phyloP scores from a whole-genome alignment of 2,113 vertebrate species.

The Leuciscus idus region DNA sequence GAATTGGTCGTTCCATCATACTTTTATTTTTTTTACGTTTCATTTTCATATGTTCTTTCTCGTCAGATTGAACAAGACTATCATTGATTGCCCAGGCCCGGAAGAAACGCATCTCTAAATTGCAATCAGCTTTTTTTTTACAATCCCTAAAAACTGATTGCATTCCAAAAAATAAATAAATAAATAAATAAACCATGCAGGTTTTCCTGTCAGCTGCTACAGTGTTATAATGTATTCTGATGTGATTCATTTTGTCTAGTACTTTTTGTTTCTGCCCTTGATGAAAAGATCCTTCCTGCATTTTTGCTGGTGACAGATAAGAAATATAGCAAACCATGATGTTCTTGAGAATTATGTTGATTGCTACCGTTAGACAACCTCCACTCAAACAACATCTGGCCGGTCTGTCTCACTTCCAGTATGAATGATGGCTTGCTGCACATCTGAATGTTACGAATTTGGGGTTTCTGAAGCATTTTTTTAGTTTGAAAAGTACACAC shows the following conservation, averaged over 20 bases:
- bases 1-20: not conserved
- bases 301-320: conserved; percentile 16
- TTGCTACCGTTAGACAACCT: conserved; percentile 9
- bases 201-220: not conserved
- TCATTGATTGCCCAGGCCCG: conserved; percentile 24
- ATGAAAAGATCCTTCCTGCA: conserved; percentile 35
- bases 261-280: conserved; percentile 19
- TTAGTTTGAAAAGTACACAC: not conserved
- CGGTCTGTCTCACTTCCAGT: not conserved
- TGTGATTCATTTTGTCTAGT: conserved; percentile 21
- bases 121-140: conserved; percentile 37
- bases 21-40: not conserved
- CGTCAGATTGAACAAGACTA: conserved; percentile 25
- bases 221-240: conserved; percentile 28
- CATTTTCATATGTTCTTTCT: conserved; percentile 2
- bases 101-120: conserved; percentile 27
- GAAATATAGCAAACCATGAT: conserved; percentile 11
- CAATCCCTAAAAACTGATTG: conserved; percentile 32
- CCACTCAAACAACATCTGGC: conserved; percentile 36
- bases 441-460: not conserved
- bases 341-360: conserved; percentile 36
- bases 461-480: not conserved
- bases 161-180: not conserved
- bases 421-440: conserved; percentile 2
- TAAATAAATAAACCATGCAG: not conserved